Conservation (phyloP, 2,113 vertebrate genomes). For the Colinus virginianus region DNA sequence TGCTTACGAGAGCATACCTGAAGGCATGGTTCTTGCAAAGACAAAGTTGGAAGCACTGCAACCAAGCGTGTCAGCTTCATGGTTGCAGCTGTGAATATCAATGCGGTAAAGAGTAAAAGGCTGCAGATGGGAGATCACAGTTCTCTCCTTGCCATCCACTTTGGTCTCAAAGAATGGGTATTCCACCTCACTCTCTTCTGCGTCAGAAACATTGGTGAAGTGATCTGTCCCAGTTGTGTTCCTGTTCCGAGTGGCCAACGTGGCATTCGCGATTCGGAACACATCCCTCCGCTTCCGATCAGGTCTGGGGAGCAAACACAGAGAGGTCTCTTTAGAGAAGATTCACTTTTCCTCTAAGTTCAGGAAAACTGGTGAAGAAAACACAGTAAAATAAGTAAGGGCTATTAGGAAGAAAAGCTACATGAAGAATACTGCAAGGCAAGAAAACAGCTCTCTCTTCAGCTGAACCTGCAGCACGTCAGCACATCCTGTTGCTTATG, state of each 20-base stretch:
- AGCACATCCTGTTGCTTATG: neutral
- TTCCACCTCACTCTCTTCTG: conserved; percentile 81
- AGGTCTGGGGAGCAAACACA: conserved; percentile 61
- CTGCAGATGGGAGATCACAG: conserved; percentile 87
- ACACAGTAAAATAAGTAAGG: rapidly evolving
- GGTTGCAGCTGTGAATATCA: conserved; percentile 96
- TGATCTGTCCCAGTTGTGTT: conserved; percentile 75
- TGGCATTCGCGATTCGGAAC: conserved; percentile 85
- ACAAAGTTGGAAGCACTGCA: conserved; percentile 95
- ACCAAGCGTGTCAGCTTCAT: conserved; percentile 86
- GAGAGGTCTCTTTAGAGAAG: neutral
- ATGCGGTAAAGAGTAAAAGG: conserved; percentile 97
- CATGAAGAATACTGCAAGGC: neutral
- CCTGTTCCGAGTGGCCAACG: conserved; percentile 72
- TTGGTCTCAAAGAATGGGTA: conserved; percentile 89
- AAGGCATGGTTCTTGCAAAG: conserved; percentile 94
- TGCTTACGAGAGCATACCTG: conserved; percentile 77
- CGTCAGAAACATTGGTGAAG: conserved; percentile 82
- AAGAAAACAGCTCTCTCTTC: neutral
- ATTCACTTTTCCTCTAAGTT: neutral
- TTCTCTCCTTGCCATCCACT: conserved; percentile 86
- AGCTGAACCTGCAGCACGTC: neutral
- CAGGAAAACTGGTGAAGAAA: neutral
- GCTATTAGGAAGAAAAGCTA: neutral
- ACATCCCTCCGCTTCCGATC: conserved; percentile 90